Evolutionary conservation across 2,888 invertebrate genomes (phyloP).

Genomic region (Atethmia centrago): DNA sequence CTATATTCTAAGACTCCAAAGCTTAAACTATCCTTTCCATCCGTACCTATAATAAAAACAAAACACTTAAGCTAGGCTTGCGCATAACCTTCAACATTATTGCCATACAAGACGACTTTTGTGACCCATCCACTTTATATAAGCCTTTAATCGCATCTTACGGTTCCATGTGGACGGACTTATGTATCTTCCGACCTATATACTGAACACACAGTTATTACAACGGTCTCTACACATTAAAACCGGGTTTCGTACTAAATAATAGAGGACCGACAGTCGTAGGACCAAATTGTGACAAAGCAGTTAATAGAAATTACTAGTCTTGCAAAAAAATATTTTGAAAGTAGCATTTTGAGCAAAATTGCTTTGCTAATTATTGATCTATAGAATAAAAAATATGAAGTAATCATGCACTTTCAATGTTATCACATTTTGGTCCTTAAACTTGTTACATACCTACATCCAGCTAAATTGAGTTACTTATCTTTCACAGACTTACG

Average conservation of each 20-base stretch:
- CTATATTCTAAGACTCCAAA: no score
- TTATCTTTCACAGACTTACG: background rate
- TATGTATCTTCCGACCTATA: constrained; percentile 34
- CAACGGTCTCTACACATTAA: constrained; percentile 24
- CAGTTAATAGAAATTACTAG: background rate
- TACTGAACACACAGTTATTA: constrained; percentile 27
- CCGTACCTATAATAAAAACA: constrained; percentile 37
- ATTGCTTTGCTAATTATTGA: background rate
- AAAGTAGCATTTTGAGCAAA: no score
- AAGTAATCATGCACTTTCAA: background rate
- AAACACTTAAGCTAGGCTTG: constrained; percentile 26
- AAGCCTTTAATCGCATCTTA: constrained; percentile 57
- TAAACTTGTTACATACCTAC: background rate
- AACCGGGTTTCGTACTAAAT: constrained; percentile 18
- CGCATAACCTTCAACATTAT: constrained; percentile 47
- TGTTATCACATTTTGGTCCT: background rate
- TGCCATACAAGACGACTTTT: constrained; percentile 30
- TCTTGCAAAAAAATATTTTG: no score
- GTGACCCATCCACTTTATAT: constrained; percentile 50
- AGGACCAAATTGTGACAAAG: background rate
- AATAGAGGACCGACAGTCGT: background rate
- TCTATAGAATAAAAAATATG: background rate
- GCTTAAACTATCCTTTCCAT: constrained; percentile 17
- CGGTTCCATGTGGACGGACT: constrained; percentile 16
- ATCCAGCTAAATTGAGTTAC: background rate